A percentile compares a stretch with the other conserved stretches of the same genome.
phyloP scores from a whole-genome alignment of 1,140 invertebrate species.

The Mercenaria mercenaria region DNA sequence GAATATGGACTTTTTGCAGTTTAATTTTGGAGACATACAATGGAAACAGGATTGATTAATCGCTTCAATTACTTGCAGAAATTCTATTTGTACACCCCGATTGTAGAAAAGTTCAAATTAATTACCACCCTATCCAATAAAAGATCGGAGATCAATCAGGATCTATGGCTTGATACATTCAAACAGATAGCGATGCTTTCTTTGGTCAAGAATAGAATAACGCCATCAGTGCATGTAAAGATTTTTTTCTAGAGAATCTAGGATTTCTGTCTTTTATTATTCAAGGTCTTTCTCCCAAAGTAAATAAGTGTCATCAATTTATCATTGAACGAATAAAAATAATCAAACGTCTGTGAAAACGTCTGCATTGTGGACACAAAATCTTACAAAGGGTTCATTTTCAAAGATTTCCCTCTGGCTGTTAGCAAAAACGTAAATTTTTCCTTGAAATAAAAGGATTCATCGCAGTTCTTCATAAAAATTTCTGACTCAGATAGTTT shows the following conservation, averaged over 20 bases:
- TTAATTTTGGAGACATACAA: constrained; percentile 37
- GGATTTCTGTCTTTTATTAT: constrained; percentile 15
- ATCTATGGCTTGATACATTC: not conserved
- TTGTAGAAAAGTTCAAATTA: constrained; percentile 64
- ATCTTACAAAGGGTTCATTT: not conserved
- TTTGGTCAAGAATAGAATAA: constrained; percentile 35
- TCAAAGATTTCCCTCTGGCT: not conserved
- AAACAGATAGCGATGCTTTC: not conserved
- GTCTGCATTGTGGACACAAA: not conserved
- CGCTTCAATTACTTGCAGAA: constrained; percentile 24
- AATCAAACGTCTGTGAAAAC: not conserved
- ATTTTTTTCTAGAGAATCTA: not conserved
- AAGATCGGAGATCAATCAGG: constrained; percentile 53
- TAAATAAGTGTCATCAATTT: constrained; percentile 34
- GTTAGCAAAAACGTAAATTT: not conserved
- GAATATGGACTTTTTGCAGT: constrained; percentile 17
- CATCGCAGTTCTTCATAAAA: not conserved
- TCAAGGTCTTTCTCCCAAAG: not conserved
- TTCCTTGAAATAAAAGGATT: not conserved
- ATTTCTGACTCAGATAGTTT: not conserved
- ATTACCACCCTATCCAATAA: constrained; percentile 63
- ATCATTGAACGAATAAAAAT: constrained; percentile 8
- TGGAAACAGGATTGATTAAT: constrained; percentile 49
- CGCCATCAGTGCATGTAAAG: not conserved
- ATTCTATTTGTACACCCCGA: constrained; percentile 57